Percentiles rank a stretch among this genome's conserved stretches.
phyloP scores from a whole-genome alignment of 2,113 vertebrate genomes.

The Dicentrarchus labrax region DNA sequence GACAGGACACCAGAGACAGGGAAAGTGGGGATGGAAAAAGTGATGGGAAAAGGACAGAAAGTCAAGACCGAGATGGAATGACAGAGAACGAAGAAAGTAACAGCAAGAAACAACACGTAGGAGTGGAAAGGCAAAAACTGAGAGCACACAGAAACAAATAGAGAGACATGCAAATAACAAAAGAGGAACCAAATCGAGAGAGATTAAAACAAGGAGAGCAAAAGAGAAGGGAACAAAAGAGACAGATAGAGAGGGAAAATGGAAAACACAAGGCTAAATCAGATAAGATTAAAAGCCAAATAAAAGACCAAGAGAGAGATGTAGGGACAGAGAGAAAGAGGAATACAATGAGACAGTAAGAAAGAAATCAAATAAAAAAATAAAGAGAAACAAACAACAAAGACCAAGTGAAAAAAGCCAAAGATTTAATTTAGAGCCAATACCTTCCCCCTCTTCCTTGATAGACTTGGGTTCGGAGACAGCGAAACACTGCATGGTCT shows the following conservation, averaged over 20 bases:
- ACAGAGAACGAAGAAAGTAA: background rate
- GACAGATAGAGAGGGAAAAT: rapidly evolving
- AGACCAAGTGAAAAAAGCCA: background rate
- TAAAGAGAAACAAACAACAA: background rate
- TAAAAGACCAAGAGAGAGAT: background rate
- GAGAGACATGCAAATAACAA: background rate
- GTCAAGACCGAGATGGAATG: constrained; percentile 32
- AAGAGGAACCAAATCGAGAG: background rate
- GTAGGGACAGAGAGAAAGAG: too few species aligned
- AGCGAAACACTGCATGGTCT: constrained; percentile 99
- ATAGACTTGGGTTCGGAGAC: constrained; percentile 99
- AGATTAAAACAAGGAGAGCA: background rate
- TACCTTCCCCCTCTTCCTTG: constrained; percentile 98
- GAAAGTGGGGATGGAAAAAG: constrained; percentile 47
- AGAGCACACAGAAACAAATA: background rate
- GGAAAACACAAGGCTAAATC: too few species aligned
- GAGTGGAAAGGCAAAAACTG: background rate
- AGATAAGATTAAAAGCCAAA: background rate
- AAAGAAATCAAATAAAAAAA: background rate
- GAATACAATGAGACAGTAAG: background rate
- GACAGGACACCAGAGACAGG: constrained; percentile 70
- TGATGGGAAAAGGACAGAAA: constrained; percentile 52
- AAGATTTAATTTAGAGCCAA: rapidly evolving
- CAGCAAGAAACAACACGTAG: background rate
- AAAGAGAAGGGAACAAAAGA: background rate